A percentile compares a stretch with the other conserved stretches of the same genome.
These are phyloP conservation scores for Climacteris rufus DNA, from an alignment of 2,113 vertebrate species.

Conservation along the genomic window DNA sequence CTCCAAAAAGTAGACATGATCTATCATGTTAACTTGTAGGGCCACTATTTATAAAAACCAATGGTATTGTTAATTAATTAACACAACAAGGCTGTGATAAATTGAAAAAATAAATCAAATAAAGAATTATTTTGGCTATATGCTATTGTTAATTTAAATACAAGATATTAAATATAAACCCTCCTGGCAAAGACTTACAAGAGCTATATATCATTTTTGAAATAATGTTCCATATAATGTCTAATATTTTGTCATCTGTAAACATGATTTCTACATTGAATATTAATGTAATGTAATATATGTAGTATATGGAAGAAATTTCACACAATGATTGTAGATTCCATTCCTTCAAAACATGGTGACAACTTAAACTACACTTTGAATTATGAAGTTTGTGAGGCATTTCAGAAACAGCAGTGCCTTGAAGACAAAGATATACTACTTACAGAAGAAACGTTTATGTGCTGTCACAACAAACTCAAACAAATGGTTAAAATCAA, in stretches of 20 bases:
- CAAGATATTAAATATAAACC: background rate
- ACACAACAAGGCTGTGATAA: slow-evolving; percentile 20
- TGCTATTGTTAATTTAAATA: background rate
- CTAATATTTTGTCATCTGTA: background rate
- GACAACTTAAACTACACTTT: background rate
- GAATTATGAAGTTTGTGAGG: background rate
- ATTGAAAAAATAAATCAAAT: slow-evolving; percentile 48
- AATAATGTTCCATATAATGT: background rate
- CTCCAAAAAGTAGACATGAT: background rate
- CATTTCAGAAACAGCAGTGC: background rate
- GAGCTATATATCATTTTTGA: background rate
- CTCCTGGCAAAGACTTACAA: background rate
- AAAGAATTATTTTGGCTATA: background rate
- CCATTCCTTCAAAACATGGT: background rate
- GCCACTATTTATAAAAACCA: slow-evolving; percentile 1
- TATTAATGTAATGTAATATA: background rate
- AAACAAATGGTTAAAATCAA: background rate
- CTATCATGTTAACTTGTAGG: background rate
- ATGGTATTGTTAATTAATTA: slow-evolving; percentile 34
- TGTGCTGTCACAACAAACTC: background rate
- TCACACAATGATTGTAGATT: slow-evolving; percentile 6
- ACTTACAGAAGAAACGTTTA: background rate
- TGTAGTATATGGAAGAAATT: background rate
- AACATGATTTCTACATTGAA: slow-evolving; percentile 5
- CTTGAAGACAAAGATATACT: background rate